Base-by-base conservation (phyloP, 2,113 vertebrate species). In the Eulacestoma nigropectus region DNA sequence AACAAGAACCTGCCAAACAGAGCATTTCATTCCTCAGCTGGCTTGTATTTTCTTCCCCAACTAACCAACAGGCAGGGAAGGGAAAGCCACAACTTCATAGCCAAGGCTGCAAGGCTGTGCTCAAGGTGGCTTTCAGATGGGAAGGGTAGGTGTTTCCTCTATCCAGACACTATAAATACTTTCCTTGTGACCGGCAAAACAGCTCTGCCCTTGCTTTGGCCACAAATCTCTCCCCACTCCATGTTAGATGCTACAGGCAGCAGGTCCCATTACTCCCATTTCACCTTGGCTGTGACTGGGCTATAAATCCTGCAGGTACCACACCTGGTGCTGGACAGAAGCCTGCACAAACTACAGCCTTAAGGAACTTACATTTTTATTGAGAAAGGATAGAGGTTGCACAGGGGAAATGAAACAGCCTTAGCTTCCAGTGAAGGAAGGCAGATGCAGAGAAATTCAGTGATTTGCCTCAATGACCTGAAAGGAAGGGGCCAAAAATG, bases 1-100 rank as follows among this genome's bases (percentile, higher is more conserved):
- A 23, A 13, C 53, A 12, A 37, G 57, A 37, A 37, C 27, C 35
- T 33, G 47, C 6, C 67, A 44, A 26, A 15, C 49, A 15, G 23
- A 35, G 6, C 5, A 8, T 27, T 20, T 6, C 39, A 3, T 13
- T 55, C 19, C 67, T 70, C 18, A 6, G 30, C 2, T 17, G 23
- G 9, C 9, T 33, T 49, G 4, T 6, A 3, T 69, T 53, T 68
- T 4, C 57, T 26, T 13, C 53, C 39, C 47, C 16, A 5, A 2
- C 6, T 23, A 16, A 52, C 17, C 44, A 13, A 16, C 18, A 6
- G 42, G 39, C 23, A 75, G 69, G 52, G 60, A 30, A 89, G 30
- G 4, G 13, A 50, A 39, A 72, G 29, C 18, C 5, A 1, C 2
- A 4, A 3, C 16, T 52, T 10, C 16, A 8, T 0, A 65, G n/a